Evolutionary conservation across 2,113 vertebrate genomes (phyloP).

Genomic region (Hucho hucho): DNA sequence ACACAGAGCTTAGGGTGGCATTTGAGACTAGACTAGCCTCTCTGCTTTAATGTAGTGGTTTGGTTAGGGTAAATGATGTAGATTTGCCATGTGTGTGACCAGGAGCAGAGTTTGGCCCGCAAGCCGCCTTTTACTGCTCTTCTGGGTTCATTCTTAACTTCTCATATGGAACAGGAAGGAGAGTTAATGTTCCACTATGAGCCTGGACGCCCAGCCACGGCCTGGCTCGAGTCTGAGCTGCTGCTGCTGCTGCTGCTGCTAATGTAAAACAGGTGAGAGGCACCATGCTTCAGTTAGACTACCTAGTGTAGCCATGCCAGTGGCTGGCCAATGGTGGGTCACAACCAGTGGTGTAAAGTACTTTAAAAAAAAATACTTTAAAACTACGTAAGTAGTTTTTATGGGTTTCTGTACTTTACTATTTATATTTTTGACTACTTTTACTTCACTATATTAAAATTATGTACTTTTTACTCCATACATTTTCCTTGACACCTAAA

Average conservation of each 20-base stretch:
- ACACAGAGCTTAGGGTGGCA: background rate
- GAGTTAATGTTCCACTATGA: constrained; percentile 73
- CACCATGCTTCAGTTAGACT: constrained; percentile 12
- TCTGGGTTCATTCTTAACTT: constrained; percentile 69
- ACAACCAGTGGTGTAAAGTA: too few relatives aligned
- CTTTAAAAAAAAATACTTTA: too few relatives aligned
- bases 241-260: constrained; percentile 28
- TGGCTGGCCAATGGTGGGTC: too few relatives aligned
- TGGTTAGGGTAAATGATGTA: constrained; percentile 60
- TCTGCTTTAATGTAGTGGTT: constrained; percentile 5
- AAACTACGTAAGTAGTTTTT: too few relatives aligned
- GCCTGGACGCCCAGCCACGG: background rate
- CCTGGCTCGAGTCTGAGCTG: constrained; percentile 42
- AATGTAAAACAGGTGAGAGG: constrained; percentile 71
- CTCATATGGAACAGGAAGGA: constrained; percentile 70
- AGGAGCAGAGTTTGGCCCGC: constrained; percentile 61
- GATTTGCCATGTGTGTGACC: constrained; percentile 57
- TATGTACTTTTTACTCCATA: too few relatives aligned
- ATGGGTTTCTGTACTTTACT: too few relatives aligned
- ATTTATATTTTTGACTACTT: too few relatives aligned
- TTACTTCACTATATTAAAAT: too few relatives aligned
- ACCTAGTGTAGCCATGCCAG: background rate
- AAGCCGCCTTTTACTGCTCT: constrained; percentile 60
- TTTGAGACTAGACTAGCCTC: constrained; percentile 44
- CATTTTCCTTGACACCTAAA: too few relatives aligned